Evolutionary conservation across 2,113 vertebrate species (phyloP).

Genomic region (Centropus bengalensis): DNA sequence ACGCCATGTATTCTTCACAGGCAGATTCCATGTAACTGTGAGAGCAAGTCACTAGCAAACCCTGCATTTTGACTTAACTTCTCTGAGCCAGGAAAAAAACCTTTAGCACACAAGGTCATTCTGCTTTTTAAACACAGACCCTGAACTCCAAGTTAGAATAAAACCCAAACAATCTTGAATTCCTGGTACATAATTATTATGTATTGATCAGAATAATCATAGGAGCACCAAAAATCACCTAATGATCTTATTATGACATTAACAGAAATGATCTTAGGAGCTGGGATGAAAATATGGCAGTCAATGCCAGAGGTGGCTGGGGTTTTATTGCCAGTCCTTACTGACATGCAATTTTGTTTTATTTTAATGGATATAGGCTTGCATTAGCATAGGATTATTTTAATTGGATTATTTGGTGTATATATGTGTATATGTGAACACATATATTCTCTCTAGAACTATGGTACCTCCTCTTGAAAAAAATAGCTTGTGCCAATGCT

Average conservation of each 20-base stretch:
- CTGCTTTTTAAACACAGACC: not conserved
- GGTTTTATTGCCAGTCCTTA: not conserved
- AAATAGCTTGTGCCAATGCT: not conserved
- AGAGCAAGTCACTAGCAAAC: not conserved
- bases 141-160: not conserved
- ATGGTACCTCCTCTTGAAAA: not conserved
- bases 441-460: not conserved
- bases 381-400: not conserved
- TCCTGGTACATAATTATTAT: not conserved
- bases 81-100: not conserved
- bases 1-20: not conserved
- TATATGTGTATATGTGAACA: not conserved
- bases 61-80: not conserved
- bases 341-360: not conserved
- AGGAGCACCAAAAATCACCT: not conserved
- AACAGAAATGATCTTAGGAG: not conserved
- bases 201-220: not conserved
- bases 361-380: not conserved
- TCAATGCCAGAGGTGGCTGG: not conserved
- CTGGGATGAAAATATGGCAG: not conserved
- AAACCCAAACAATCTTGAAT: not conserved
- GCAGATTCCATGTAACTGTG: not conserved
- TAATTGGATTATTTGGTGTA: not conserved
- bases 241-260: not conserved
- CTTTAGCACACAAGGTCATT: not conserved